Evolutionary conservation across 2,113 vertebrate species (phyloP), one percentile per base, ranked within the genome.

Genomic region (Anarrhichthys ocellatus): DNA sequence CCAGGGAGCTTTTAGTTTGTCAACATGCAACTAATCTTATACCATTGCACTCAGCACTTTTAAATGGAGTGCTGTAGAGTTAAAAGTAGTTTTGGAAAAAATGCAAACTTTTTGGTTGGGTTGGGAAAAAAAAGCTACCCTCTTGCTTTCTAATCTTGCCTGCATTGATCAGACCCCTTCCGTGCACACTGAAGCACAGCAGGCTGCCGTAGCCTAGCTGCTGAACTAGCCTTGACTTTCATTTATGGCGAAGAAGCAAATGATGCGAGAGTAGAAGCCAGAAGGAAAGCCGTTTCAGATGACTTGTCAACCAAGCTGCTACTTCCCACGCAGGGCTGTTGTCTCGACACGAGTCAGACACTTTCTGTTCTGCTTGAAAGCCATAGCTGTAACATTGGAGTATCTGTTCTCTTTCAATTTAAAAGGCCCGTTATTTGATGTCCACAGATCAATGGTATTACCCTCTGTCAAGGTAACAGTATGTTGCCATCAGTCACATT

Each of bases 81-180:
- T 65, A 54, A 73, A 80, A 83, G 77, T 24, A 69, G 36, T 61
- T 78, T 82, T 10, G 24, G 38, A 63, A 66, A 40, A 68, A 64
- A 80, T 29, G 36, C 29, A 58, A 64, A 52, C 65, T 82, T 85
- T 84, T 80, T 48, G 58, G 48, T 72, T 71, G 56, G 50, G 18
- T 69, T 78, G 59, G 13, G 29, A 2, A 24, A 29, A 29, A 88
- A 80, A 84, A 78, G 18, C 64, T 64, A 48, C 56, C 78, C 76
- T 58, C 86, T 91, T 34, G 76, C 82, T 83, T 85, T 92, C 74
- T 90, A 80, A 89, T 90, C 89, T 87, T 56, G 59, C 76, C 50
- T 58, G 81, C 85, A 93, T 93, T 93, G 92, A 92, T 93, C 91
- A 85, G 78, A 78, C 90, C 83, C 81, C 84, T 85, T 59, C 63